phyloP scores from a whole-genome alignment of 2,888 invertebrate species.

The Drosophila falleni region DNA sequence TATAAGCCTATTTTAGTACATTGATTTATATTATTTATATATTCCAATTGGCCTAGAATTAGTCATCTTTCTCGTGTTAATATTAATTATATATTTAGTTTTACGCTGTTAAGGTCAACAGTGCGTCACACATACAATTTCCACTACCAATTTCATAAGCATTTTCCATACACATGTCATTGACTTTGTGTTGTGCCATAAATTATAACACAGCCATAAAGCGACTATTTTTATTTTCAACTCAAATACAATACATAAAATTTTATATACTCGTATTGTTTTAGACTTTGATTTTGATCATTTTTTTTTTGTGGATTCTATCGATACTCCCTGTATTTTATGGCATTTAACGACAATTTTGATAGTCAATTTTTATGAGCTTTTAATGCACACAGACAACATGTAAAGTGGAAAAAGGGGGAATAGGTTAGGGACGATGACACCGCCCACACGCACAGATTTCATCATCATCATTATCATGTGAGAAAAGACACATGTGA shows the following conservation, averaged over 20 bases:
- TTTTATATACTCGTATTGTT: slow-evolving; percentile 50
- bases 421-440: slow-evolving; percentile 43
- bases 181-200: slow-evolving; percentile 65
- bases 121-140: slow-evolving; percentile 48
- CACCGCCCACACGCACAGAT: slow-evolving; percentile 54
- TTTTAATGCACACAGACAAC: slow-evolving; percentile 48
- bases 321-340: slow-evolving; percentile 45
- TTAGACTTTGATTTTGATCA: slow-evolving; percentile 37
- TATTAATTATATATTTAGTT: slow-evolving; percentile 20
- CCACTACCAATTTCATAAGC: slow-evolving; percentile 24
- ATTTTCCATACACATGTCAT: slow-evolving; percentile 55
- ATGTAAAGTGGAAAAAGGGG: not conserved
- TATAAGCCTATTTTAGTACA: no score
- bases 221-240: slow-evolving; percentile 53
- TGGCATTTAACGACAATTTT: slow-evolving; percentile 64
- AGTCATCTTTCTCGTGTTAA: slow-evolving; percentile 8
- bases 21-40: no score
- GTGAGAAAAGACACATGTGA: slow-evolving; percentile 30
- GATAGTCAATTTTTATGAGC: slow-evolving; percentile 59
- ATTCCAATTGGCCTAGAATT: no score
- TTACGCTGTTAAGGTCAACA: slow-evolving; percentile 50
- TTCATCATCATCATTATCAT: slow-evolving; percentile 43
- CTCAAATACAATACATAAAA: slow-evolving; percentile 55
- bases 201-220: slow-evolving; percentile 60
- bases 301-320: slow-evolving; percentile 11